phyloP scores from a whole-genome alignment of 2,888 invertebrate genomes.

The Pristionchus entomophagus region DNA sequence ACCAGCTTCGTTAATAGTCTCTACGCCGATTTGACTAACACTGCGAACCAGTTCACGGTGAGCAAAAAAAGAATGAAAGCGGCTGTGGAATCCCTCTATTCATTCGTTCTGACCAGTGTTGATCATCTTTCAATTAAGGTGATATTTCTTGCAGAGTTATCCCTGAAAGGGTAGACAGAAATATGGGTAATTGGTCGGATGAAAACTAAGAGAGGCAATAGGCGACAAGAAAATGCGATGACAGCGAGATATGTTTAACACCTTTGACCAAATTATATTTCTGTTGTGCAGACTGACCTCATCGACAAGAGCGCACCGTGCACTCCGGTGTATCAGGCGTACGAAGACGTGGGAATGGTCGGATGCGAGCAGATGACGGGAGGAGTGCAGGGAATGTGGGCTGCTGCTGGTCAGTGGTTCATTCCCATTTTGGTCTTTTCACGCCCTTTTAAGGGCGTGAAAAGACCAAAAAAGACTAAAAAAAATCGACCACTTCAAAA shows the following conservation, averaged over 20 bases:
- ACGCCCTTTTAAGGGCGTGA: too few species aligned
- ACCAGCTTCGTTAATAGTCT: neutral
- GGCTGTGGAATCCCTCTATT: too few species aligned
- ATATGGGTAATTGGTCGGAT: too few species aligned
- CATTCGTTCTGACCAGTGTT: too few species aligned
- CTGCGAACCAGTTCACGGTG: neutral
- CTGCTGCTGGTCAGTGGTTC: slow-evolving; percentile 1
- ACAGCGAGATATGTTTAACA: neutral
- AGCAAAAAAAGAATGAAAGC: too few species aligned
- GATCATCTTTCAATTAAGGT: too few species aligned
- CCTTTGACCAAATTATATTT: neutral
- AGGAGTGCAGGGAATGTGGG: slow-evolving; percentile 35
- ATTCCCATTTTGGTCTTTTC: too few species aligned
- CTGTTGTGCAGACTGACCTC: neutral
- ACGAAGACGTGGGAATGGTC: slow-evolving; percentile 10
- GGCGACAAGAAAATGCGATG: neutral
- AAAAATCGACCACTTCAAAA: too few species aligned
- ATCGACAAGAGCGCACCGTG: neutral
- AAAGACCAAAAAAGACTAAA: too few species aligned
- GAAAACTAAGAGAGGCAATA: too few species aligned
- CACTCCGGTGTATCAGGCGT: neutral
- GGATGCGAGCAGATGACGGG: neutral
- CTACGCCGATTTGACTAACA: neutral
- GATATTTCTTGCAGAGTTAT: too few species aligned
- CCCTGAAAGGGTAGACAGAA: too few species aligned